These are phyloP conservation scores for Sapajus apella DNA, from an alignment of 2,113 vertebrate species.

Conservation along the genomic window DNA sequence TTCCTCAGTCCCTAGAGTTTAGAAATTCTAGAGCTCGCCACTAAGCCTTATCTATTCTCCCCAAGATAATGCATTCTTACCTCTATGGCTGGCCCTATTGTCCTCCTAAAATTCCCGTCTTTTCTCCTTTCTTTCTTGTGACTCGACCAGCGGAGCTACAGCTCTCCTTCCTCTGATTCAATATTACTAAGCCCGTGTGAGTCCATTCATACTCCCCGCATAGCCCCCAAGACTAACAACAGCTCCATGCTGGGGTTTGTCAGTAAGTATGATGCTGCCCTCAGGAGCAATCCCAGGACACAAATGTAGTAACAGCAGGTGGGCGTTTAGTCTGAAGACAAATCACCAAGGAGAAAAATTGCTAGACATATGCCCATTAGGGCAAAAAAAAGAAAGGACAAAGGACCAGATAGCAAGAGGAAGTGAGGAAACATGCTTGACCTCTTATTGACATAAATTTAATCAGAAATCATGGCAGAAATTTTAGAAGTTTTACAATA, in stretches of 20 bases:
- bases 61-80: neutral
- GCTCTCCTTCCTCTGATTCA: neutral
- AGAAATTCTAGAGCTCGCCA: neutral
- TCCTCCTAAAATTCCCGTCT: neutral
- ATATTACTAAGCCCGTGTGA: neutral
- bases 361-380: neutral
- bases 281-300: neutral
- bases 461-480: conserved; percentile 27
- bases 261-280: neutral
- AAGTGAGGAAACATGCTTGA: neutral
- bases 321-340: neutral
- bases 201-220: neutral
- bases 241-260: neutral
- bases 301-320: neutral
- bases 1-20: neutral
- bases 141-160: neutral
- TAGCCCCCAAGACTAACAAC: neutral
- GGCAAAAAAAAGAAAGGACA: neutral
- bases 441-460: neutral
- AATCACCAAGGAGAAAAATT: neutral
- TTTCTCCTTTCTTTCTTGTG: neutral
- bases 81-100: neutral
- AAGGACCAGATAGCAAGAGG: neutral
- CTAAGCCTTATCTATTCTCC: neutral
- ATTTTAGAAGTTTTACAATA: neutral